phyloP scores from a whole-genome alignment of 2,888 invertebrate genomes.

The Cenopis cana region DNA sequence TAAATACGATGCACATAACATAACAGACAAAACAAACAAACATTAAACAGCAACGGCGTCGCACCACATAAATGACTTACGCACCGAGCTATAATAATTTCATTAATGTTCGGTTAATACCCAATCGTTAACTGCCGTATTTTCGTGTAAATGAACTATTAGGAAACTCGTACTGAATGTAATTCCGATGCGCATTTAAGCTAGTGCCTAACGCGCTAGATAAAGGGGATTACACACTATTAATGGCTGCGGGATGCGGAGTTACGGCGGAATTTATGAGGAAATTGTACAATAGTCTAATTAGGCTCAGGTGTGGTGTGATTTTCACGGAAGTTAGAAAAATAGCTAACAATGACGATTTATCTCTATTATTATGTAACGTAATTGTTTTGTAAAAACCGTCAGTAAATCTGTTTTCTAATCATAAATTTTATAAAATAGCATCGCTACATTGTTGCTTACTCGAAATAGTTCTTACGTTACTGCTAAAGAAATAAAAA shows the following conservation, averaged over 20 bases:
- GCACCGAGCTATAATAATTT: conserved; percentile 13
- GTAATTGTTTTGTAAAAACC: not conserved
- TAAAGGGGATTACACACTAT: conserved; percentile 73
- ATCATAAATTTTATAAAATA: no score
- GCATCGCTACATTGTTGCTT: no score
- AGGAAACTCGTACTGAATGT: conserved; percentile 47
- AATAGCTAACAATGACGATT: not conserved
- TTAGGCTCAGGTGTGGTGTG: conserved; percentile 47
- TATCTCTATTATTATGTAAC: not conserved
- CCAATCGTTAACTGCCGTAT: conserved; percentile 29
- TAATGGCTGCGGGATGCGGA: conserved; percentile 66
- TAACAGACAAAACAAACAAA: conserved; percentile 5
- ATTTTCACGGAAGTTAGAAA: conserved; percentile 23
- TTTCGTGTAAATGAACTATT: conserved; percentile 35
- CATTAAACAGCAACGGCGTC: conserved; percentile 16
- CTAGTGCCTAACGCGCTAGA: conserved; percentile 55
- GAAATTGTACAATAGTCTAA: conserved; percentile 41
- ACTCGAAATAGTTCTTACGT: no score
- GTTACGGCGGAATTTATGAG: conserved; percentile 49
- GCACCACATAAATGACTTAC: conserved; percentile 23
- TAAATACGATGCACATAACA: not conserved
- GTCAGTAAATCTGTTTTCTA: no score
- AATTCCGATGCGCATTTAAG: conserved; percentile 58
- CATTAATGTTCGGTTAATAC: conserved; percentile 27
- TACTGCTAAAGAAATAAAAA: no score